A percentile compares a stretch with the other conserved stretches of the same genome.
phyloP scores from a whole-genome alignment of 2,888 invertebrate species.

The Andrena hattorfiana region DNA sequence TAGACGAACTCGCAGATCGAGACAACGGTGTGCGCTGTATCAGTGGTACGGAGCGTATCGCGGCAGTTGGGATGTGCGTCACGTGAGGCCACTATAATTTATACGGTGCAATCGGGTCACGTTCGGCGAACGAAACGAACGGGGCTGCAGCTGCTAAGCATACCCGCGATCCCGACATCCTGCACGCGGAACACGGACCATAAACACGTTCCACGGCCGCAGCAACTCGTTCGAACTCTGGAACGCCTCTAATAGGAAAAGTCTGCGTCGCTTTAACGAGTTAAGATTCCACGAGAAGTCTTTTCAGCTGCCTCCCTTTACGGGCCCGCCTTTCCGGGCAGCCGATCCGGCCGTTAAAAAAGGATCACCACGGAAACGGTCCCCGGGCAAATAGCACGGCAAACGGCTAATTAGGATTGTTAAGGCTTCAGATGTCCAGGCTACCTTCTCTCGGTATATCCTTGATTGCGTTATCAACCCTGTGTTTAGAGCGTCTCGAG shows the following conservation, averaged over 20 bases:
- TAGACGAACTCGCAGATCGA: conserved; percentile 9
- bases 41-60: conserved; percentile 41
- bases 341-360: not conserved
- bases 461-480: too few species aligned
- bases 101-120: conserved; percentile 71
- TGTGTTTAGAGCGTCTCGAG: too few species aligned
- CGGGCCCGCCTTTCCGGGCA: not conserved
- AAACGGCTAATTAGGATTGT: not conserved
- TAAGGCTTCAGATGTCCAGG: not conserved
- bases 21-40: conserved; percentile 30
- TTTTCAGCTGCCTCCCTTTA: not conserved
- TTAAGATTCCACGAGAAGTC: not conserved
- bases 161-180: conserved; percentile 55
- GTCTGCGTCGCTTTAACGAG: not conserved
- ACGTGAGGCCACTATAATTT: conserved; percentile 74
- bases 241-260: not conserved
- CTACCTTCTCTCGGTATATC: too few species aligned
- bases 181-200: not conserved
- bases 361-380: not conserved
- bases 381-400: not conserved
- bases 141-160: conserved; percentile 65
- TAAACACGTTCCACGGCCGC: conserved; percentile 17
- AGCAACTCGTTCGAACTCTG: not conserved
- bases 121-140: conserved; percentile 68
- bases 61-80: conserved; percentile 72